Percentiles rank a stretch among this genome's conserved stretches.
Conservation (phyloP, 2,888 invertebrate species). For the Pinctada fucata region DNA sequence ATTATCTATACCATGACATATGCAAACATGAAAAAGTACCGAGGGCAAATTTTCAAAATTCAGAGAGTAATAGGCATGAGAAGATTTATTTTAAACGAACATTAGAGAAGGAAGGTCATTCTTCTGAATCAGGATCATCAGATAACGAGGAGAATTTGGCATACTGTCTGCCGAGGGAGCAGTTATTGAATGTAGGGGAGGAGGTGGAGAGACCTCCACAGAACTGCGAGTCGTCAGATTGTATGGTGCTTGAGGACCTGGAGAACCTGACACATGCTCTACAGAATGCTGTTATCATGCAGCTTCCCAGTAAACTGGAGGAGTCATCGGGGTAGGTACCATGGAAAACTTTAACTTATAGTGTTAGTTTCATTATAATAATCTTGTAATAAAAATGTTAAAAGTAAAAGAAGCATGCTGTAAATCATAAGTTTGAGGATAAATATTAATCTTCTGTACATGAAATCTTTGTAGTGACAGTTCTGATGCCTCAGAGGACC, state of each 20-base stretch:
- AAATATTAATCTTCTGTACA: background rate
- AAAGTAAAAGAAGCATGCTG: too few relatives aligned
- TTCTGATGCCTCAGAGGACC: slow-evolving; percentile 56
- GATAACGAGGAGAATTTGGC: slow-evolving; percentile 55
- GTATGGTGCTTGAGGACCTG: slow-evolving; percentile 41
- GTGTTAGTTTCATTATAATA: too few relatives aligned
- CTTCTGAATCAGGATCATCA: slow-evolving; percentile 41
- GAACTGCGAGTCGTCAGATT: slow-evolving; percentile 23
- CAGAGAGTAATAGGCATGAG: slow-evolving; percentile 66
- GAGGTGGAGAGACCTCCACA: slow-evolving; percentile 17
- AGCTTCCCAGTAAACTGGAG: slow-evolving; percentile 32
- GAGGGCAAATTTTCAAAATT: slow-evolving; percentile 67
- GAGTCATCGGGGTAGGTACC: slow-evolving; percentile 39
- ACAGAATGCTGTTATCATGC: slow-evolving; percentile 43
- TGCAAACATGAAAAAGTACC: slow-evolving; percentile 43
- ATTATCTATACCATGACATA: slow-evolving; percentile 32
- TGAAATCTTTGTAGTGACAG: background rate
- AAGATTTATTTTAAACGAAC: slow-evolving; percentile 65
- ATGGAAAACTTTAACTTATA: background rate
- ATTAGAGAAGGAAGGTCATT: slow-evolving; percentile 41
- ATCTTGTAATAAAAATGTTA: too few relatives aligned
- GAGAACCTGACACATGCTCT: slow-evolving; percentile 41
- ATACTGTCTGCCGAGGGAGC: slow-evolving; percentile 31
- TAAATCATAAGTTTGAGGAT: too few relatives aligned
- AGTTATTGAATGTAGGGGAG: slow-evolving; percentile 17